Percentiles rank a stretch among this genome's conserved stretches.
These are phyloP conservation scores for Andrena hattorfiana DNA, from an alignment of 2,888 invertebrate species.

Conservation along the genomic window DNA sequence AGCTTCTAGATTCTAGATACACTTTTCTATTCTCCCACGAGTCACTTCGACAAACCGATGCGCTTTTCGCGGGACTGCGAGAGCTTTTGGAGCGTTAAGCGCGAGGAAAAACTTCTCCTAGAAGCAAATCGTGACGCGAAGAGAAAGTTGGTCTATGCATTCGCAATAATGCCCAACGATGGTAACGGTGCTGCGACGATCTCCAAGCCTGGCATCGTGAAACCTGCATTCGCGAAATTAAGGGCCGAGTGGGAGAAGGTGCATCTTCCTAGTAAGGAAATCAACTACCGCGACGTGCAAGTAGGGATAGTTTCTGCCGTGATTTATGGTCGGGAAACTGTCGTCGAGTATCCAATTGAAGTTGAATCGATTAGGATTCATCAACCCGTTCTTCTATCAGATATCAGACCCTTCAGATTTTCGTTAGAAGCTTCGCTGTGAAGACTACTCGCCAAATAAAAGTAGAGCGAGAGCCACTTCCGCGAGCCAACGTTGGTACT, in stretches of 20 bases:
- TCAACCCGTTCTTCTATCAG: too few species aligned
- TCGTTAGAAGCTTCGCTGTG: too few species aligned
- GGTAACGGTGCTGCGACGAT: slow-evolving; percentile 52
- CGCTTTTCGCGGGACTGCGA: neutral
- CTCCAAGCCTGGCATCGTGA: neutral
- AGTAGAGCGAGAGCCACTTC: neutral
- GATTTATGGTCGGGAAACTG: too few species aligned
- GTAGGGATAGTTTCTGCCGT: too few species aligned
- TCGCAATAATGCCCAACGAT: slow-evolving; percentile 24
- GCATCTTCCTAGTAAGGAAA: too few species aligned
- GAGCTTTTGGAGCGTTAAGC: neutral
- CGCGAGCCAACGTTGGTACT: neutral
- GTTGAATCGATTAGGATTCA: too few species aligned
- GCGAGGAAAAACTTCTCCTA: slow-evolving; percentile 4
- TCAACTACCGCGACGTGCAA: too few species aligned
- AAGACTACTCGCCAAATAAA: neutral
- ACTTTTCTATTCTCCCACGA: too few species aligned
- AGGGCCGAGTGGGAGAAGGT: neutral
- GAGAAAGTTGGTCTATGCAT: slow-evolving; percentile 50
- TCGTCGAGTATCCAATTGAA: too few species aligned
- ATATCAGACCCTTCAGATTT: too few species aligned
- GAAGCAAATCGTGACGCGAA: slow-evolving; percentile 39
- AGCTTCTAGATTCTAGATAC: neutral
- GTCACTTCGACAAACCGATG: too few species aligned
- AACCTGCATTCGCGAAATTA: neutral